A percentile compares a stretch with the other conserved stretches of the same genome.
Evolutionary conservation across 1,140 invertebrate species (phyloP).

Genomic region (Chymomyza costata): DNA sequence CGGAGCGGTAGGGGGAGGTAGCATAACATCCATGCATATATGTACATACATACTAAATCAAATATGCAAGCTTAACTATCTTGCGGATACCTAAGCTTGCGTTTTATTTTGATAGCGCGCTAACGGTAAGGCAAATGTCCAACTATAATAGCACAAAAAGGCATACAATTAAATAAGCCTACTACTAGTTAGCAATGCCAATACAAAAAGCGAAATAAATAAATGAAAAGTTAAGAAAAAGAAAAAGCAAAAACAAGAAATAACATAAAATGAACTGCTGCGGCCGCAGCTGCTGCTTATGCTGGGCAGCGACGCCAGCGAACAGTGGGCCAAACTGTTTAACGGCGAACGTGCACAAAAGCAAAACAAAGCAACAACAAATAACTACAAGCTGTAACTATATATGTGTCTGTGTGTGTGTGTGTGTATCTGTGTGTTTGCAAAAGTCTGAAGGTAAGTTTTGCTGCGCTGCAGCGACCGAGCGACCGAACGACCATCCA

Average conservation of each 20-base stretch:
- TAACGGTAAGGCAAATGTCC: constrained; percentile 40
- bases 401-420: constrained; percentile 4
- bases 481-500: background rate
- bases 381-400: constrained; percentile 1
- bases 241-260: constrained; percentile 12
- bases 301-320: background rate
- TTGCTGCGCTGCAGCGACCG: background rate
- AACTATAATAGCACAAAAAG: no score
- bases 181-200: constrained; percentile 2
- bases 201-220: constrained; percentile 16
- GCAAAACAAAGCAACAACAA: background rate
- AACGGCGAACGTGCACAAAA: constrained; percentile 22
- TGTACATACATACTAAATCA: no score
- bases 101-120: no score
- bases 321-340: constrained; percentile 29
- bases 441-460: constrained; percentile 14
- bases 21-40: no score
- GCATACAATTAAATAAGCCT: no score
- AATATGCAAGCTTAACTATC: no score
- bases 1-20: no score
- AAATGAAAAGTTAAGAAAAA: constrained; percentile 2
- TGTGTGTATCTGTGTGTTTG: background rate
- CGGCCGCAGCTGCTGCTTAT: constrained; percentile 1
- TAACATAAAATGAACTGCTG: constrained; percentile 1
- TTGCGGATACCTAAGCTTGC: no score